A percentile compares a stretch with the other conserved stretches of the same genome.
Evolutionary conservation across 2,113 vertebrate genomes (phyloP).

Genomic region (Gracilinanus agilis): DNA sequence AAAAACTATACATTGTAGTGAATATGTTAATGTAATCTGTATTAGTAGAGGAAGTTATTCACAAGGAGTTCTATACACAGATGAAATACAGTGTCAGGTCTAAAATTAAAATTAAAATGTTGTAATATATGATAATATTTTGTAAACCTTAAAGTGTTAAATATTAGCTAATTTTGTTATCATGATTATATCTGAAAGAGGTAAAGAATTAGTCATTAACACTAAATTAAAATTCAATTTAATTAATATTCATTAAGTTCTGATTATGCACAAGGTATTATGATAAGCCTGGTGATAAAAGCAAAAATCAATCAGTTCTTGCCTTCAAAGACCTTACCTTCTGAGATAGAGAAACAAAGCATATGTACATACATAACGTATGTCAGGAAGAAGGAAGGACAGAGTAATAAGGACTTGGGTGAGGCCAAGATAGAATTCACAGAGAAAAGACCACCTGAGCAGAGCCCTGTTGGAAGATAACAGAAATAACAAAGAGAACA

Average conservation of each 20-base stretch:
- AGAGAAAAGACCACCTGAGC: background rate
- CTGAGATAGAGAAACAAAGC: background rate
- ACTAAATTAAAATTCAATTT: background rate
- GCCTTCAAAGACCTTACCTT: background rate
- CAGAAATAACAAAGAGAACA: background rate
- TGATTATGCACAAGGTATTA: no score
- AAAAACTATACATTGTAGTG: background rate
- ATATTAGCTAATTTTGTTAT: background rate
- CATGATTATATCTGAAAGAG: background rate
- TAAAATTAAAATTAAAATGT: background rate
- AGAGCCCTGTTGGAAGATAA: background rate
- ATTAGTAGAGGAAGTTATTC: background rate
- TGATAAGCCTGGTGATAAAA: background rate
- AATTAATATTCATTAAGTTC: background rate
- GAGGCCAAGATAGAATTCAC: no score
- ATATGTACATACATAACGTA: no score
- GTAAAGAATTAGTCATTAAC: background rate
- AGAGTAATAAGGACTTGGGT: background rate
- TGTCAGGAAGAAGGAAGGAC: background rate
- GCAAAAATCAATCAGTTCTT: background rate
- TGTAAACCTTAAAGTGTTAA: background rate
- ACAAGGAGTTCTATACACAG: background rate
- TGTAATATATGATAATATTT: background rate
- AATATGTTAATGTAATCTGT: background rate
- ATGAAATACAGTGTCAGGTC: background rate